Evolutionary conservation across 1,140 invertebrate species (phyloP).

Genomic region (Pseudachorutes palmiensis): DNA sequence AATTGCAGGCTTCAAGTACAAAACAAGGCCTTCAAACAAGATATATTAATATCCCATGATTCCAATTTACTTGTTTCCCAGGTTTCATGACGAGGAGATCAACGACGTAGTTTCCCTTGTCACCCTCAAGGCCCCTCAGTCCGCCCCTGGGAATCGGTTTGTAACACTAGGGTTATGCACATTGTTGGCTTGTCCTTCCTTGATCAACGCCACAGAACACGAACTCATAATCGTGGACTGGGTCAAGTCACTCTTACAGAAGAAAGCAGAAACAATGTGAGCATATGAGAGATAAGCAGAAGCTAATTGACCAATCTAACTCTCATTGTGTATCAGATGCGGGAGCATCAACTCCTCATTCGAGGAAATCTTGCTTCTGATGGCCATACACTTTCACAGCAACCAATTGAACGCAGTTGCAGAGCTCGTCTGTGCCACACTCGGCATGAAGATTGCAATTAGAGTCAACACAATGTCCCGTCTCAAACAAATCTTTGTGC

Average conservation of each 20-base stretch:
- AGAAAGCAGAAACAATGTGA: slow-evolving; percentile 54
- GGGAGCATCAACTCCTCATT: slow-evolving; percentile 66
- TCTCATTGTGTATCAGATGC: background rate
- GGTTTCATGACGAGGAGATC: slow-evolving; percentile 88
- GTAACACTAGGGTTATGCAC: slow-evolving; percentile 88
- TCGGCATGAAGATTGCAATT: slow-evolving; percentile 91
- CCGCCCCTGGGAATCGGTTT: slow-evolving; percentile 80
- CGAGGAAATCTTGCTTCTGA: slow-evolving; percentile 90
- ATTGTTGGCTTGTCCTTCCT: slow-evolving; percentile 84
- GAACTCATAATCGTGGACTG: slow-evolving; percentile 87
- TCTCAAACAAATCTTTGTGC: slow-evolving; percentile 91
- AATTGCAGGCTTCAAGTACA: slow-evolving; percentile 79
- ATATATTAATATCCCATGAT: slow-evolving; percentile 9
- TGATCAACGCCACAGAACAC: slow-evolving; percentile 66
- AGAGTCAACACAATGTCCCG: slow-evolving; percentile 79
- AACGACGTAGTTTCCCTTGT: slow-evolving; percentile 70
- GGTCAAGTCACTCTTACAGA: slow-evolving; percentile 85
- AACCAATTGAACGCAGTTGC: slow-evolving; percentile 85
- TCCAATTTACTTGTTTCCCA: slow-evolving; percentile 40
- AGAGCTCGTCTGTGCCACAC: slow-evolving; percentile 83
- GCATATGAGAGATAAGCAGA: background rate
- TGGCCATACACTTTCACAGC: slow-evolving; percentile 95
- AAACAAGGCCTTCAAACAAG: slow-evolving; percentile 10
- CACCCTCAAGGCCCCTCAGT: slow-evolving; percentile 80
- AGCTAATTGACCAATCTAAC: background rate